A percentile compares a stretch with the other conserved stretches of the same genome.
phyloP scores from a whole-genome alignment of 2,113 vertebrate species.

The Solea senegalensis region DNA sequence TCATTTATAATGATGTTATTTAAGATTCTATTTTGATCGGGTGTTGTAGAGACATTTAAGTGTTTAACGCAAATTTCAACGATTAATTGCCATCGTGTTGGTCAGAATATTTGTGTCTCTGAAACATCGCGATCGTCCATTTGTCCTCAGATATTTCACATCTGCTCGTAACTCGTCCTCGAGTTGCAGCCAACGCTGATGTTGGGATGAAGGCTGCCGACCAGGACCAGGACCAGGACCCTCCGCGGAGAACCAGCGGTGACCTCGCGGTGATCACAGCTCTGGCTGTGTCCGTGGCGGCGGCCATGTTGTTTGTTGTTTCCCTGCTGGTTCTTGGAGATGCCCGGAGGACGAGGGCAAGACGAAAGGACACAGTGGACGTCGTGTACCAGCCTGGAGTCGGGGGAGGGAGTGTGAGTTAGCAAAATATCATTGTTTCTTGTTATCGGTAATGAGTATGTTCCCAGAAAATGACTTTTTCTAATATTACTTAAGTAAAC shows the following conservation, averaged over 20 bases:
- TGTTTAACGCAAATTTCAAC: too few relatives aligned
- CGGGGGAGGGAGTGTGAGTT: slow-evolving; percentile 14
- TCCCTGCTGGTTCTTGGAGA: slow-evolving; percentile 66
- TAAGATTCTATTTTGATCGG: too few relatives aligned
- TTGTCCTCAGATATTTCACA: slow-evolving; percentile 81
- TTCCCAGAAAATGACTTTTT: too few relatives aligned
- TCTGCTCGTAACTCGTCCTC: slow-evolving; percentile 69
- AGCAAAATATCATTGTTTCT: not conserved
- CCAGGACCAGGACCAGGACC: slow-evolving; percentile 20
- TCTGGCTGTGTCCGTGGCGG: slow-evolving; percentile 65
- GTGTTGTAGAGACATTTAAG: too few relatives aligned
- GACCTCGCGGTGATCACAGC: slow-evolving; percentile 66
- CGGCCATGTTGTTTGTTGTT: slow-evolving; percentile 69
- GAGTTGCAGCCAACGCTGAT: not conserved
- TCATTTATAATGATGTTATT: too few relatives aligned
- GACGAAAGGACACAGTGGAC: slow-evolving; percentile 3
- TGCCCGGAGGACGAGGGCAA: slow-evolving; percentile 65
- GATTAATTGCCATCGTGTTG: too few relatives aligned
- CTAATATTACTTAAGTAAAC: too few relatives aligned
- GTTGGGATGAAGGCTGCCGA: slow-evolving; percentile 53
- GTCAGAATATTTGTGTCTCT: not conserved
- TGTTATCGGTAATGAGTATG: too few relatives aligned
- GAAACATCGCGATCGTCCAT: not conserved
- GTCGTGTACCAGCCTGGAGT: slow-evolving; percentile 42
- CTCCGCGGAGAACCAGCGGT: not conserved